Conservation (phyloP, 2,797 vertebrate genomes). For the Discoglossus pictus region DNA sequence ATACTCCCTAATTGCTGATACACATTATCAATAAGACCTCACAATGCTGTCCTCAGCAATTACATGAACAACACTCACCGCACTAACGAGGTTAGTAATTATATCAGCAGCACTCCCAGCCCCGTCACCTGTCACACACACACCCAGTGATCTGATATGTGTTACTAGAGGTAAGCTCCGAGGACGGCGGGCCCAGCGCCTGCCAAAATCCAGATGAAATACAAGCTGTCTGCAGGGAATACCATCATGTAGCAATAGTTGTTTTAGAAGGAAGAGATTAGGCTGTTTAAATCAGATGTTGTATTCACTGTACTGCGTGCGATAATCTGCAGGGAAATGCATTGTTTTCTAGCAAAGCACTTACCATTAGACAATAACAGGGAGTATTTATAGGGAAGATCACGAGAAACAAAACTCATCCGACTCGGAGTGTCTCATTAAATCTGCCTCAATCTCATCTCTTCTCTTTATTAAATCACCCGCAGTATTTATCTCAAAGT, state of each 20-base stretch:
- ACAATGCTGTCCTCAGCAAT: no score
- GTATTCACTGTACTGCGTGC: slow-evolving; percentile 48
- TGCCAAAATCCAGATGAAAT: slow-evolving; percentile 65
- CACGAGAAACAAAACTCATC: slow-evolving; percentile 18
- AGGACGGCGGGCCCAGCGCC: slow-evolving; percentile 61
- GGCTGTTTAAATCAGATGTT: slow-evolving; percentile 54
- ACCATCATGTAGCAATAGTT: slow-evolving; percentile 53
- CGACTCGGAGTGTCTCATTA: neutral
- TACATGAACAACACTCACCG: no score
- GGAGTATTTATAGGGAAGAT: slow-evolving; percentile 37
- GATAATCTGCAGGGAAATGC: slow-evolving; percentile 52
- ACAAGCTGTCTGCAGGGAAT: slow-evolving; percentile 56
- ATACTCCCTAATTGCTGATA: no score
- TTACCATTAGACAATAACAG: slow-evolving; percentile 48
- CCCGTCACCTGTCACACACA: slow-evolving; percentile 47
- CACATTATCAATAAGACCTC: no score
- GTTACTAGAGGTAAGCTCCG: slow-evolving; percentile 60
- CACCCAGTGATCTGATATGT: slow-evolving; percentile 57
- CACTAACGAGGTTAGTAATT: slow-evolving; percentile 28
- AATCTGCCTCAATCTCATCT: neutral
- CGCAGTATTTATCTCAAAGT: no score
- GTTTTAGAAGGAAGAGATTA: slow-evolving; percentile 57
- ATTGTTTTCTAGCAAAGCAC: slow-evolving; percentile 14
- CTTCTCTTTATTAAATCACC: no score
- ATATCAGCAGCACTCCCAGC: slow-evolving; percentile 37